Evolutionary conservation across 2,797 vertebrate genomes (phyloP), one percentile per base, ranked within the genome.

Genomic region (Pterois miles): DNA sequence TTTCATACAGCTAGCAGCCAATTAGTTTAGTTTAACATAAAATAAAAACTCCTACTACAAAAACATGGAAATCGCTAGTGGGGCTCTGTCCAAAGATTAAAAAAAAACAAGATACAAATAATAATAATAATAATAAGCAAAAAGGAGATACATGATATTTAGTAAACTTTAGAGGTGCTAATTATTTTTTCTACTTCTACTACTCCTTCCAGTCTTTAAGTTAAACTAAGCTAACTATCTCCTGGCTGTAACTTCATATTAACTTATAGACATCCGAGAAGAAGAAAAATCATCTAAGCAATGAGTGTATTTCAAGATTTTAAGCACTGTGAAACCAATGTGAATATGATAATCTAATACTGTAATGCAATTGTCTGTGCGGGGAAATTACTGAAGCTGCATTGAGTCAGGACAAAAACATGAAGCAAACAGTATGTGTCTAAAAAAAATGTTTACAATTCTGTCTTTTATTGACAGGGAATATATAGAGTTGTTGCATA

Each of bases 381-480:
- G 29, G 40, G 33, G 12, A 59, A 46, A 73, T 3, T 64, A 40
- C 48, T 54, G 31, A 22, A 43, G 33, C 40, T 25, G 2, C 18
- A 14, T 13, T 50, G 33, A 66, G n/a, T 74, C 53, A n/a, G 36
- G 13, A 25, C 36, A 48, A 16, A 63, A 34, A 31, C 50, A 75
- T 7, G 20, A 65, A 64, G 52, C 38, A 78, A 70, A 53, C 33
- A 54, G 36, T 12, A 43, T 43, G 12, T 33, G 29, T 65, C 12
- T 53, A 63, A 27, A 64, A 14, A 33, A 5, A 52, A 38, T 14
- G 20, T n/a, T 33, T 16, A 20, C 2, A 34, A 11, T 56, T 22
- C n/a, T 11, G 36, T 65, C 13, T 83, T 72, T 69, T 50, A 77
- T 60, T 78, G 71, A 68, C 36, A 25, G 14, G 6, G 46, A 56